Percentiles rank a stretch among this genome's conserved stretches.
Evolutionary conservation across 2,797 vertebrate genomes (phyloP).

Genomic region (Anniella stebbinsi): DNA sequence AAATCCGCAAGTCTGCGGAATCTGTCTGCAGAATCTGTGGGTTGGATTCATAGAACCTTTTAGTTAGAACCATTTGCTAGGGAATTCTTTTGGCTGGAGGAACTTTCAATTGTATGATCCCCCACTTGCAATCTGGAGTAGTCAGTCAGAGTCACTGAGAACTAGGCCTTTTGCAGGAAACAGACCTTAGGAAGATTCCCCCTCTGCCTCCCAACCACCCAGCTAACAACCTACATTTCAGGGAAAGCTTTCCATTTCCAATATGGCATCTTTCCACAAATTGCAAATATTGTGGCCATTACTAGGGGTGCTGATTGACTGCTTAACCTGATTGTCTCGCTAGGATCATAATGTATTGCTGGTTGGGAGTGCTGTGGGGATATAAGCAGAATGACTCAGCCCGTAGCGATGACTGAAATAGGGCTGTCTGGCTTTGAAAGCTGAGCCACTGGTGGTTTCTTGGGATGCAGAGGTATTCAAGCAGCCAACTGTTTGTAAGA

Average conservation of each 20-base stretch:
- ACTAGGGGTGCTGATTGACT: slow-evolving; percentile 56
- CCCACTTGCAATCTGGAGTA: slow-evolving; percentile 11
- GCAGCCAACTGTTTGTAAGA: slow-evolving; percentile 71
- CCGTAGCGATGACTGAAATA: slow-evolving; percentile 39
- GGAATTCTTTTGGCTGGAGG: not conserved
- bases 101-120: not conserved
- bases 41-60: not conserved
- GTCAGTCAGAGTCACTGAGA: slow-evolving; percentile 39
- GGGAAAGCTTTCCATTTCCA: slow-evolving; percentile 37
- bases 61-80: not conserved
- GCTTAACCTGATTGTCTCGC: slow-evolving; percentile 57
- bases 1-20: too few species aligned
- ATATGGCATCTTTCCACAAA: slow-evolving; percentile 46
- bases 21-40: too few species aligned
- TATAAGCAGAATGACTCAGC: slow-evolving; percentile 60
- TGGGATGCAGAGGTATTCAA: slow-evolving; percentile 56
- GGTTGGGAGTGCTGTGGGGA: slow-evolving; percentile 31
- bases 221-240: slow-evolving; percentile 36
- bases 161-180: slow-evolving; percentile 54
- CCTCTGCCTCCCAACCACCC: not conserved
- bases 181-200: slow-evolving; percentile 54
- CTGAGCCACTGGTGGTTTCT: slow-evolving; percentile 47
- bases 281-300: slow-evolving; percentile 64
- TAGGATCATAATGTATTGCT: slow-evolving; percentile 62
- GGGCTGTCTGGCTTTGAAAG: slow-evolving; percentile 59